These are phyloP conservation scores for Perizoma affinitatum DNA, from an alignment of 2,888 invertebrate species.

Conservation along the genomic window DNA sequence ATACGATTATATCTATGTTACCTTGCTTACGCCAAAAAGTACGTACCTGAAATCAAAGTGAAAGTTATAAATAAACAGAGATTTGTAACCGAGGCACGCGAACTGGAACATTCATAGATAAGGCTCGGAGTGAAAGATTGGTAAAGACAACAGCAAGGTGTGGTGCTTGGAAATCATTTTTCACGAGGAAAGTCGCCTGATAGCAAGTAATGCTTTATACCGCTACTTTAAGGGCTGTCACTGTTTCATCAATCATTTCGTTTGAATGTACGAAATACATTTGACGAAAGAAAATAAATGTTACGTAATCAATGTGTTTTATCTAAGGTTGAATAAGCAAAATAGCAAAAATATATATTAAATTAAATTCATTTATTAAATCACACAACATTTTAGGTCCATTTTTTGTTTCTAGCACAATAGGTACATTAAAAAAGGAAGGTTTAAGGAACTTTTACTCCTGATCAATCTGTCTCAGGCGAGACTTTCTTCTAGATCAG, in stretches of 20 bases:
- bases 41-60: slow-evolving; percentile 72
- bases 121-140: slow-evolving; percentile 72
- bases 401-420: no score
- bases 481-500: no score
- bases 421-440: no score
- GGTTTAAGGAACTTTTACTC: no score
- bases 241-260: neutral
- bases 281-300: no score
- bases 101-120: slow-evolving; percentile 68
- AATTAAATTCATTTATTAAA: no score
- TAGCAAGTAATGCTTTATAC: slow-evolving; percentile 76
- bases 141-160: slow-evolving; percentile 72
- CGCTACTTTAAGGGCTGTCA: slow-evolving; percentile 38
- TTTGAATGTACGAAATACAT: no score
- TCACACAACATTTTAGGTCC: no score
- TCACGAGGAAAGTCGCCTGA: slow-evolving; percentile 75
- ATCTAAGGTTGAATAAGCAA: no score
- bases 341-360: no score
- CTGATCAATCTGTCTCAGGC: no score
- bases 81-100: slow-evolving; percentile 61
- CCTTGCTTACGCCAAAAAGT: slow-evolving; percentile 37
- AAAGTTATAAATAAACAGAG: slow-evolving; percentile 62
- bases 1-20: slow-evolving; percentile 17
- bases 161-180: slow-evolving; percentile 78
- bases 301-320: no score